Evolutionary conservation across 2,888 invertebrate genomes (phyloP).

Genomic region (Platycheirus albimanus): DNA sequence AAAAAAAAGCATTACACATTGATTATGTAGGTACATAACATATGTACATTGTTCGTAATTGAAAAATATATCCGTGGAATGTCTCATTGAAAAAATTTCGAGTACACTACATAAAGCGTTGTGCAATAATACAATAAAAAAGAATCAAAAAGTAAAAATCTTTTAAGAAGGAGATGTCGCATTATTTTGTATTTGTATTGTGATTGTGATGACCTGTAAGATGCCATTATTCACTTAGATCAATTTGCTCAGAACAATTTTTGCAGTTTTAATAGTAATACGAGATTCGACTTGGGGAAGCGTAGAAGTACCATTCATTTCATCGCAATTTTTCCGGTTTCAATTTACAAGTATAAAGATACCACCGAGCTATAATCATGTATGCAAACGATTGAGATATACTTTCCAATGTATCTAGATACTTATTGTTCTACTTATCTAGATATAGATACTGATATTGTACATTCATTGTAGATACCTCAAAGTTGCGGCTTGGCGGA

Average conservation of each 20-base stretch:
- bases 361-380: neutral
- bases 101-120: no score
- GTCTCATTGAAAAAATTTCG: constrained; percentile 5
- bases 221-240: constrained; percentile 53
- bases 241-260: constrained; percentile 35
- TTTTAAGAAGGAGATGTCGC: neutral
- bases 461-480: constrained; percentile 23
- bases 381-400: no score
- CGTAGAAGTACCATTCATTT: constrained; percentile 7
- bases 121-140: neutral
- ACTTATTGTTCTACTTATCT: neutral
- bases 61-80: neutral
- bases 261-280: constrained; percentile 13
- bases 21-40: no score
- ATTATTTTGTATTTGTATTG: no score
- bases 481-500: neutral
- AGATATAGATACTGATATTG: constrained; percentile 1
- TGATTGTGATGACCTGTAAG: constrained; percentile 24
- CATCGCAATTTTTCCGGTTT: constrained; percentile 28
- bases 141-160: neutral
- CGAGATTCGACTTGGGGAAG: neutral
- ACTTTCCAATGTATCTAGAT: constrained; percentile 2
- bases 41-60: neutral
- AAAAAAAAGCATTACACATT: neutral
- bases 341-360: constrained; percentile 25